These are phyloP conservation scores for Clistopyga incitator DNA, from an alignment of 2,888 invertebrate genomes.

Conservation along the genomic window DNA sequence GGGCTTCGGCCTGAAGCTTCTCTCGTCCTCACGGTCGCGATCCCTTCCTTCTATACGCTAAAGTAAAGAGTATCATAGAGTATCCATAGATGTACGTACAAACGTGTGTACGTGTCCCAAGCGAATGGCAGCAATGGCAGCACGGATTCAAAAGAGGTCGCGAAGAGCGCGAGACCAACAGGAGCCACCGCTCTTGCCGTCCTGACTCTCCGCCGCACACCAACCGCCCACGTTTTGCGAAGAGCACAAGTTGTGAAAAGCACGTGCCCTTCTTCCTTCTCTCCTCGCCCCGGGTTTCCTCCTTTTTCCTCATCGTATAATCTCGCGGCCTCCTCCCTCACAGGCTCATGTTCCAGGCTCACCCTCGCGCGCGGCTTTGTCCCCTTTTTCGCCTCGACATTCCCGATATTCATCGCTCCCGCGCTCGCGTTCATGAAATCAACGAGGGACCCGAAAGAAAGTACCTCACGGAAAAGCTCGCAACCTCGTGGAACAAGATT, in stretches of 20 bases:
- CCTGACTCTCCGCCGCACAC: constrained; percentile 10
- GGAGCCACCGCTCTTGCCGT: constrained; percentile 6
- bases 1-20: constrained; percentile 40
- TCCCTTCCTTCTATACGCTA: constrained; percentile 24
- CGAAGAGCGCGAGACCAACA: constrained; percentile 53
- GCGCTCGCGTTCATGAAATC: constrained; percentile 51
- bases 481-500: constrained; percentile 35
- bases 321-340: neutral
- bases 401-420: constrained; percentile 70
- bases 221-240: neutral
- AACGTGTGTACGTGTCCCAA: constrained; percentile 7
- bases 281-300: neutral
- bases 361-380: constrained; percentile 58
- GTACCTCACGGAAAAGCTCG: constrained; percentile 23
- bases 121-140: constrained; percentile 40
- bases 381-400: constrained; percentile 66
- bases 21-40: constrained; percentile 50
- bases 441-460: constrained; percentile 28
- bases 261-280: constrained; percentile 15
- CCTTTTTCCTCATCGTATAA: constrained; percentile 49
- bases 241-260: constrained; percentile 41
- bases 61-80: neutral
- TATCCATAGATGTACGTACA: neutral
- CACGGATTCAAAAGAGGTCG: constrained; percentile 72
- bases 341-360: neutral